Base-by-base conservation (phyloP, 92 coral and sea anemone genomes). In the Paramuricea clavata region DNA sequence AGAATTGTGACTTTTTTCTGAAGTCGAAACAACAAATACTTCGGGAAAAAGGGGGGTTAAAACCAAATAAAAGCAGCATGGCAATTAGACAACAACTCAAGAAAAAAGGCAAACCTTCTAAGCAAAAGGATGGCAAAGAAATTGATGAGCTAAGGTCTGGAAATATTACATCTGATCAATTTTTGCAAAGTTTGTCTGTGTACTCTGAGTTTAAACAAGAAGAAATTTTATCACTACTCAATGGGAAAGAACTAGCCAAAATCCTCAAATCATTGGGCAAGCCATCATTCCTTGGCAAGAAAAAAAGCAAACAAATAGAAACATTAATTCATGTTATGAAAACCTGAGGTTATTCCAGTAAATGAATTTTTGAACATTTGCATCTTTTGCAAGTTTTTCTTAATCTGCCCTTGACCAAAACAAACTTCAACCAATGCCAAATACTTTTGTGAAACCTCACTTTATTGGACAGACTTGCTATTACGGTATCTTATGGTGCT, bases 131-230 rank as follows among this genome's bases (percentile, higher is more conserved):
- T 57, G 11, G 3, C 0, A 57, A 57, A 25, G 65, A 57, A n/a
- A 16, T 57, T 2, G 26, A 57, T 16, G 12, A 57, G 65, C 17
- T 57, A 57, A 57, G 30, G 16, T 57, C 65, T 3, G 57, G 5
- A 49, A 19, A 11, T 49, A 3, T 49, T 3, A 49, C 57, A 49
- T 12, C 16, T 57, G 26, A 57, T 57, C 26, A n/a, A 57, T 57
- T 57, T 4, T 57, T 85, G 19, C 84, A 32, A 25, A 89, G 84
- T 56, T 78, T 75, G 22, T 85, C 85, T 31, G 92, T 67, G 57
- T 28, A 89, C 17, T 76, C 71, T 16, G 4, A 36, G 8, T 36
- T 8, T 2, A 36, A 8, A 36, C 68, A 59, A 19, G 68, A 59
- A 19, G 15, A 6, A 6, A 59, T 59, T 59, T 59, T 59, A 16